Evolutionary conservation across 2,797 vertebrate genomes (phyloP).

Genomic region (Ctenosaura bakeri): DNA sequence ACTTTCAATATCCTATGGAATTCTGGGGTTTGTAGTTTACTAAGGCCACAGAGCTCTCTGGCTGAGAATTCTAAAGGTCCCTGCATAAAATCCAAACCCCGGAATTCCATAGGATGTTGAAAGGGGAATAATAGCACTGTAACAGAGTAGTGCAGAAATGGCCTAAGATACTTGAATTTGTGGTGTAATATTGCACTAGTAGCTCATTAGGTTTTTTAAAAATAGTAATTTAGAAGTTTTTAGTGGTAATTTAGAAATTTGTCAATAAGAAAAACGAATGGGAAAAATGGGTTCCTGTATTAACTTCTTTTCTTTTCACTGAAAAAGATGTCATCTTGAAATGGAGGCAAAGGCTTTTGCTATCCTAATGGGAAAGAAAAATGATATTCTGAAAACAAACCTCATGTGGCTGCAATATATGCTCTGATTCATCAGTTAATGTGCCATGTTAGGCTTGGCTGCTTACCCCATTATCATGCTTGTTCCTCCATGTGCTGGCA

Average conservation of each 20-base stretch:
- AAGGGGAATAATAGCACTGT: too few relatives aligned
- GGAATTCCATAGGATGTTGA: too few relatives aligned
- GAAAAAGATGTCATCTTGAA: constrained; percentile 44
- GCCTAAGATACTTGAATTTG: too few relatives aligned
- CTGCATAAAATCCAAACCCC: too few relatives aligned
- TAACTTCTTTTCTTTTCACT: background rate
- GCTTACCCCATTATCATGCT: constrained; percentile 1
- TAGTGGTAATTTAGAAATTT: too few relatives aligned
- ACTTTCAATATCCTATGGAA: too few relatives aligned
- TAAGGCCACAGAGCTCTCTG: too few relatives aligned
- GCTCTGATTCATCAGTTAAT: constrained; percentile 58
- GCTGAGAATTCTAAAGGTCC: too few relatives aligned
- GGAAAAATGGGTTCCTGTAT: background rate
- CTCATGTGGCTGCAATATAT: background rate
- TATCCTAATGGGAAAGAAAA: constrained; percentile 49
- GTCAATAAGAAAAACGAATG: background rate
- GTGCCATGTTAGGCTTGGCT: constrained; percentile 49
- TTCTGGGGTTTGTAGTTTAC: too few relatives aligned
- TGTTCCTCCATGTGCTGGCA: constrained; percentile 24
- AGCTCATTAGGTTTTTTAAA: background rate
- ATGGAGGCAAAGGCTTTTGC: constrained; percentile 2
- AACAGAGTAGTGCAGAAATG: too few relatives aligned
- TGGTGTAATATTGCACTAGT: background rate
- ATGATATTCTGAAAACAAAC: constrained; percentile 45
- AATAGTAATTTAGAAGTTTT: background rate